phyloP scores from a whole-genome alignment of 1,140 invertebrate species.

The Arion vulgaris region DNA sequence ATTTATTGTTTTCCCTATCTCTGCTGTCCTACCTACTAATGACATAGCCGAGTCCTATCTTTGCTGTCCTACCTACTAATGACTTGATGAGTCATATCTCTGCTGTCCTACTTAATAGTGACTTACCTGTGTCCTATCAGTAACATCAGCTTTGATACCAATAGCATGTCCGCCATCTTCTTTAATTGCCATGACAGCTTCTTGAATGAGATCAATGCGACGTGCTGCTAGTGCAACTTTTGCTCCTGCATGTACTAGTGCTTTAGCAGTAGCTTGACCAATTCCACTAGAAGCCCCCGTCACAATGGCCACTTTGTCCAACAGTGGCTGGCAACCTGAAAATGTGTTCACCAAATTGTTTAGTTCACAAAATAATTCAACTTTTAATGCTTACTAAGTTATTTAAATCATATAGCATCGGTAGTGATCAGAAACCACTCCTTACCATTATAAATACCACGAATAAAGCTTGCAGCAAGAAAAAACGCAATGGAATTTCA shows the following conservation, averaged over 20 bases:
- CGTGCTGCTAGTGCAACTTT: slow-evolving; percentile 86
- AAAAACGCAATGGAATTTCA: too few relatives aligned
- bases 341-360: background rate
- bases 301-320: slow-evolving; percentile 73
- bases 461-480: too few relatives aligned
- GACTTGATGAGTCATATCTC: too few relatives aligned
- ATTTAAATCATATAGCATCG: too few relatives aligned
- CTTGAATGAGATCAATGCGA: slow-evolving; percentile 79
- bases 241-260: slow-evolving; percentile 81
- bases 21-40: too few relatives aligned
- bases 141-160: slow-evolving; percentile 67
- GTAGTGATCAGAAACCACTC: too few relatives aligned
- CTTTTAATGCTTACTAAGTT: too few relatives aligned
- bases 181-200: slow-evolving; percentile 81
- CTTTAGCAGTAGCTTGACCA: slow-evolving; percentile 84
- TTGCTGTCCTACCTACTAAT: too few relatives aligned
- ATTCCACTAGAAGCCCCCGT: slow-evolving; percentile 93
- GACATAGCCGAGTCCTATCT: too few relatives aligned
- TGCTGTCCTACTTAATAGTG: too few relatives aligned
- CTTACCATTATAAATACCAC: too few relatives aligned
- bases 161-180: slow-evolving; percentile 72
- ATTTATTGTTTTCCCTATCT: too few relatives aligned
- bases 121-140: slow-evolving; percentile 61
- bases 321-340: slow-evolving; percentile 41
- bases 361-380: background rate